These are phyloP conservation scores for Pithys albifrons DNA, from an alignment of 2,113 vertebrate species.

Conservation along the genomic window DNA sequence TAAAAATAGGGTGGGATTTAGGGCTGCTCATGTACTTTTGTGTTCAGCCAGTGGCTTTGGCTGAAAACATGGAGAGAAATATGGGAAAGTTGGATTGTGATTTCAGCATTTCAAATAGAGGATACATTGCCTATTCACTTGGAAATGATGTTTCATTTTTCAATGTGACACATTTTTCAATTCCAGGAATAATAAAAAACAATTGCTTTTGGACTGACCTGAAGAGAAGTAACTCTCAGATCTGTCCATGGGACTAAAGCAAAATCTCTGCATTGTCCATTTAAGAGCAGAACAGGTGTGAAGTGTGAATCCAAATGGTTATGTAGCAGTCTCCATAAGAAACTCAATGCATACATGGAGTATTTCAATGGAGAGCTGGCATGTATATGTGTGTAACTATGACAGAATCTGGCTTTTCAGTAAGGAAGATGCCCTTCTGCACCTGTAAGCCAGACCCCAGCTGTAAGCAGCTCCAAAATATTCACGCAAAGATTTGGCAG, in stretches of 20 bases:
- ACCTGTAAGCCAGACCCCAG: background rate
- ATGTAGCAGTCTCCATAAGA: background rate
- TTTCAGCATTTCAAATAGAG: background rate
- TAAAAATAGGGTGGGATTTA: slow-evolving; percentile 46
- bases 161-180: background rate
- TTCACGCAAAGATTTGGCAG: background rate
- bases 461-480: background rate
- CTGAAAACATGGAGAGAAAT: slow-evolving; percentile 2
- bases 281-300: background rate
- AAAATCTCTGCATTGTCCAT: background rate
- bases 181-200: background rate
- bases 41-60: background rate
- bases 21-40: background rate
- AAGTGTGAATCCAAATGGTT: background rate
- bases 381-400: background rate
- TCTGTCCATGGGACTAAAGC: background rate
- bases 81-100: background rate
- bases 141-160: background rate
- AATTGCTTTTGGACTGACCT: background rate
- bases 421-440: background rate
- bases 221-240: background rate
- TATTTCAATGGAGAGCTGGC: background rate
- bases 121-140: slow-evolving; percentile 9
- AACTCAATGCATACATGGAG: fast-evolving
- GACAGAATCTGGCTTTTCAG: background rate